These are phyloP conservation scores for Lacanobia wlatinum DNA, from an alignment of 2,888 invertebrate genomes.

Conservation along the genomic window DNA sequence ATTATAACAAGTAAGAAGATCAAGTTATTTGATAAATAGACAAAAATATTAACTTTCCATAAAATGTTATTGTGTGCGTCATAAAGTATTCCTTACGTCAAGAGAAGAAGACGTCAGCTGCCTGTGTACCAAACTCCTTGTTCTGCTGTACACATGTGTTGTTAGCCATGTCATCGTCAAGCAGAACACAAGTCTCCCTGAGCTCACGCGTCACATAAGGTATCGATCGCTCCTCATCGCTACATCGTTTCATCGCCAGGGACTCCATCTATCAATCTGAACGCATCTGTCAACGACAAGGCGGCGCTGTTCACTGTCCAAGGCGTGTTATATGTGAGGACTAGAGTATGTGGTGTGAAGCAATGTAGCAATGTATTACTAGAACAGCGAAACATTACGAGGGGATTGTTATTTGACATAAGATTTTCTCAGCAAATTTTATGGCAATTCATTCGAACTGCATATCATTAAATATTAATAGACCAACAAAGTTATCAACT, in stretches of 20 bases:
- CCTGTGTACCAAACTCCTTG: neutral
- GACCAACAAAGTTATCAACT: constrained; percentile 3
- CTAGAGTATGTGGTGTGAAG: neutral
- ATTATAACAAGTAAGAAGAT: too few species aligned
- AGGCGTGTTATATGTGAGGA: neutral
- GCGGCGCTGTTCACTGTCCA: neutral
- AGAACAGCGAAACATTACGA: neutral
- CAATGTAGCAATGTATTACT: constrained; percentile 2
- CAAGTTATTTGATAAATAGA: too few species aligned
- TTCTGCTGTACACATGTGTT: neutral
- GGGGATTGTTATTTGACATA: neutral
- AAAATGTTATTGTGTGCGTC: too few species aligned
- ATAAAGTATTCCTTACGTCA: neutral
- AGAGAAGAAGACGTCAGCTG: too few species aligned
- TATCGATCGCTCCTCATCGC: constrained; percentile 35
- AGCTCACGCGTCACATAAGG: constrained; percentile 2
- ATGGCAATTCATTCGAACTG: neutral
- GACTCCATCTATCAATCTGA: constrained; percentile 30
- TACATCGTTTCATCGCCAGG: neutral
- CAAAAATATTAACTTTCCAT: too few species aligned
- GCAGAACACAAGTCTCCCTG: neutral
- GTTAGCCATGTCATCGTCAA: neutral
- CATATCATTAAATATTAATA: constrained; percentile 7
- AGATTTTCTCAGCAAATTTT: neutral
- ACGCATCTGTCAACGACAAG: constrained; percentile 2